phyloP scores from a whole-genome alignment of 2,113 vertebrate species.

The Rhagologus leucostigma region DNA sequence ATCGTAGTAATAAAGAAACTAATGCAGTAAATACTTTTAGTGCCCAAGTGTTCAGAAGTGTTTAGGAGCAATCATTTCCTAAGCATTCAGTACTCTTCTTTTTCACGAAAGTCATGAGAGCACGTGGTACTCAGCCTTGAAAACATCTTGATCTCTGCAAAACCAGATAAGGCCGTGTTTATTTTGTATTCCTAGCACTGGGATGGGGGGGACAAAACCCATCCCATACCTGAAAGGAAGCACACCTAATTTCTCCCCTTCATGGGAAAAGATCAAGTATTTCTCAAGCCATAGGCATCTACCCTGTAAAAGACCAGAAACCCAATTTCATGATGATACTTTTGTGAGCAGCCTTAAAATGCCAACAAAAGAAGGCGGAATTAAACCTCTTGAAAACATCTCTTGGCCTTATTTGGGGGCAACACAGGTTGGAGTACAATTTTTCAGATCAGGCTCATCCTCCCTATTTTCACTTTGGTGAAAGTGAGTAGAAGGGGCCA shows the following conservation, averaged over 20 bases:
- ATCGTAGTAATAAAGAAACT: background rate
- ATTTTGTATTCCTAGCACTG: background rate
- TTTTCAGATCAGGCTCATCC: background rate
- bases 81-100: background rate
- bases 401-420: background rate
- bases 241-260: background rate
- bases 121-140: background rate
- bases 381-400: background rate
- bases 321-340: background rate
- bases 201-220: rapidly evolving
- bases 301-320: background rate
- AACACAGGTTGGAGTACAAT: background rate
- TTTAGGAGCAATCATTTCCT: background rate
- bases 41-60: background rate
- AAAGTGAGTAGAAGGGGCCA: background rate
- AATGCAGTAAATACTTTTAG: background rate
- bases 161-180: background rate
- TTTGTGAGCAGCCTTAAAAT: background rate
- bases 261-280: background rate
- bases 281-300: background rate
- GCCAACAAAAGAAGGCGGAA: background rate
- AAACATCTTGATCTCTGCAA: background rate
- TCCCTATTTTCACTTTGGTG: background rate
- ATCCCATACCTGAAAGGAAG: background rate
- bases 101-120: background rate